Percentiles rank a stretch among this genome's conserved stretches.
phyloP scores from a whole-genome alignment of 2,888 invertebrate species.

The Craniophora ligustri region DNA sequence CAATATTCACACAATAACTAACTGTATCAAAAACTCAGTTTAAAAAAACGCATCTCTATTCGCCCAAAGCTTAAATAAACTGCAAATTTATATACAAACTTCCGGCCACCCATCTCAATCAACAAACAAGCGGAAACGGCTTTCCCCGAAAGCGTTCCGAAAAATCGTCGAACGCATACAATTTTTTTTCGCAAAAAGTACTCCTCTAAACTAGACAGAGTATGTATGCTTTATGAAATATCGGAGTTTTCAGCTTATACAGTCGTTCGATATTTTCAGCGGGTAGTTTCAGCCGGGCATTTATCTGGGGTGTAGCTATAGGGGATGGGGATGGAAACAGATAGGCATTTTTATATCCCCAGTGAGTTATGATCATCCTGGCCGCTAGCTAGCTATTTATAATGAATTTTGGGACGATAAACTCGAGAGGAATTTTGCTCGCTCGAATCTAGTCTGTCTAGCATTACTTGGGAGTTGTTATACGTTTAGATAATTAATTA shows the following conservation, averaged over 20 bases:
- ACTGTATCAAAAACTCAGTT: background rate
- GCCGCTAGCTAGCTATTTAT: conserved; percentile 41
- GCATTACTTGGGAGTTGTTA: conserved; percentile 27
- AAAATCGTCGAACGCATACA: conserved; percentile 34
- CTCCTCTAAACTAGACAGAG: conserved; percentile 61
- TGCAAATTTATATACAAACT: conserved; percentile 5
- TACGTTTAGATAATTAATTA: too few relatives aligned
- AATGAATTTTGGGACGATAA: conserved; percentile 48
- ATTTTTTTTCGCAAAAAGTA: conserved; percentile 51
- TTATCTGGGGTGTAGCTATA: conserved; percentile 57
- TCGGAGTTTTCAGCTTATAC: conserved; percentile 60
- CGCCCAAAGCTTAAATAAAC: conserved; percentile 4
- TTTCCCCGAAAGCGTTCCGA: conserved; percentile 10
- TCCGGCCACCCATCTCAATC: conserved; percentile 11
- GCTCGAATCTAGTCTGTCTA: conserved; percentile 55
- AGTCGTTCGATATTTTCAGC: conserved; percentile 60
- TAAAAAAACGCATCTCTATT: background rate
- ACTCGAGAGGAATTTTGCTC: conserved; percentile 43
- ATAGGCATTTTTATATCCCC: conserved; percentile 63
- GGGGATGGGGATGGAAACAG: conserved; percentile 38
- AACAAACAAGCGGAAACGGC: conserved; percentile 8
- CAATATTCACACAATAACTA: background rate
- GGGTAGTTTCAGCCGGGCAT: conserved; percentile 55
- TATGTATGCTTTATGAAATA: conserved; percentile 66
- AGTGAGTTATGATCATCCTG: conserved; percentile 54